Base-by-base conservation (phyloP, 2,113 vertebrate genomes). In the Engraulis encrasicolus region DNA sequence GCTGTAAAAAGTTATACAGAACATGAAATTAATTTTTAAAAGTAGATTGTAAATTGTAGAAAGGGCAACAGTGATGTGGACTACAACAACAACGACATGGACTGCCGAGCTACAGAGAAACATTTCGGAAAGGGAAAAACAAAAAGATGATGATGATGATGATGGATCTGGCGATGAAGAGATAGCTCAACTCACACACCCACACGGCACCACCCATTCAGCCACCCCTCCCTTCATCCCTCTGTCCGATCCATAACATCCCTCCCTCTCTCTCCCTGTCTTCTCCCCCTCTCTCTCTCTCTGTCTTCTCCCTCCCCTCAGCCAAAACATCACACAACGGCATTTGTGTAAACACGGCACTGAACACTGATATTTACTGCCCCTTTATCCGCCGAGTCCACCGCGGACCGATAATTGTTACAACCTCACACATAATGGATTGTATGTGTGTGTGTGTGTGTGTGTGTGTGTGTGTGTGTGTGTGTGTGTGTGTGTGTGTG, bases 401-500 rank as follows among this genome's bases (percentile, higher is more conserved):
- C 66, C 14, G 34, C 66, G 2, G n/a, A 19, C 12, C 31, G 66
- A 74, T 74, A 74, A 74, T 74, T 12, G 31, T 74, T 74, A 74
- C 66, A 74, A 27, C 66, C 66, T 74, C 27, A 34, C 27, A 74
- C 66, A 74, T 74, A 31, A 74, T 74, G 66, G 66, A 74, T 74
- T 74, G 61, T 50, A 31, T 27, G 23, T 45, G 50, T 54, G 79
- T 23, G 78, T 80, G 88, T 86, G 85, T 23, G 71, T 38, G 78
- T 89, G 61, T 84, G 36, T 84, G 31, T 84, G 83, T 80, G 40
- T 81, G 80, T 61, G 34, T 71, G 77, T 66, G 34, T 50, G 17
- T 80, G 45, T 82, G 54, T 52, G 50, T 83, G 83, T 27, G 84
- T 83, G 84, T 79, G 82, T 86, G 81, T 81, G 20, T 78, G 71